phyloP scores from a whole-genome alignment of 2,797 vertebrate genomes.

The Sebastes minor region DNA sequence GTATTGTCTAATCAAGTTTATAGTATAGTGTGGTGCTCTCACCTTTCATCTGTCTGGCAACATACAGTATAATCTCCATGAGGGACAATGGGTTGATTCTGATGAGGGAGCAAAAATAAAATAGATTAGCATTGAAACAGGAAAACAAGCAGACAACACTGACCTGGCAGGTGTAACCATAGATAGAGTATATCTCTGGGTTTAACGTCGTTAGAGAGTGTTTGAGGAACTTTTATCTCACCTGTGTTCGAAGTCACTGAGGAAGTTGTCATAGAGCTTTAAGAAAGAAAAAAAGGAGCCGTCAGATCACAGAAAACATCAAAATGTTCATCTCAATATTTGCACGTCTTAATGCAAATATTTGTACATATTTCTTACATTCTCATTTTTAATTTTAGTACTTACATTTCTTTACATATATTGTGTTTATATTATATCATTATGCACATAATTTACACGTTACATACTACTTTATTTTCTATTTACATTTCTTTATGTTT shows the following conservation, averaged over 20 bases:
- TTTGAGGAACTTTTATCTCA: conserved; percentile 61
- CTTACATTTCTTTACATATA: no score
- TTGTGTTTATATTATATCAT: no score
- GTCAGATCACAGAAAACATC: conserved; percentile 2
- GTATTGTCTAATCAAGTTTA: no score
- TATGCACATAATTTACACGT: no score
- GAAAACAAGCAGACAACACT: background rate
- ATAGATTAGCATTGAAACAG: background rate
- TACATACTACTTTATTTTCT: no score
- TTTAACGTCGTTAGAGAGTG: accelerated
- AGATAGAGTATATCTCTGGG: background rate
- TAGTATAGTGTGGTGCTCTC: background rate
- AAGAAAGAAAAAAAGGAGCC: background rate
- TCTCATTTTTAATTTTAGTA: no score
- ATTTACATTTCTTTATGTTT: no score
- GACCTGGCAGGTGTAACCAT: background rate
- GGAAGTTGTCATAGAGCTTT: conserved; percentile 97
- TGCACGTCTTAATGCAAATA: no score
- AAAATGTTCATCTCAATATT: background rate
- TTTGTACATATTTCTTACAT: no score
- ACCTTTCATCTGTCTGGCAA: conserved; percentile 95
- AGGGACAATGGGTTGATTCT: conserved; percentile 97
- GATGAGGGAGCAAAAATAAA: conserved; percentile 6
- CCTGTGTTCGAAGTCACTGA: conserved; percentile 98
- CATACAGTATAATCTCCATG: conserved; percentile 95